These are phyloP conservation scores for Apis cerana DNA, from an alignment of 1,140 invertebrate genomes.

Conservation along the genomic window DNA sequence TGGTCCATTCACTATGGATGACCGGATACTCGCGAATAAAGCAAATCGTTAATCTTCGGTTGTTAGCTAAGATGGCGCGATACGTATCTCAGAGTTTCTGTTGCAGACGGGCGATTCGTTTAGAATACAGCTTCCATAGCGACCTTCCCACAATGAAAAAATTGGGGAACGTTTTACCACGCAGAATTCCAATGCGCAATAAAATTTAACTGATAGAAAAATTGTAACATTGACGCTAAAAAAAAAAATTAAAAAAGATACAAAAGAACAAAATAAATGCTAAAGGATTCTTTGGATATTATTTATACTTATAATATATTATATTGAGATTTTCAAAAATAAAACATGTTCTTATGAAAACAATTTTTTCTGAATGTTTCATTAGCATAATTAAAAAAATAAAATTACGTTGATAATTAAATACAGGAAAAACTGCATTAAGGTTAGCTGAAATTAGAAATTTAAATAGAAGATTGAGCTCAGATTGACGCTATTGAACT, in stretches of 20 bases:
- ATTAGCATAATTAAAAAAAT: too few species aligned
- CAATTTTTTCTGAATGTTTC: too few species aligned
- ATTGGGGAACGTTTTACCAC: neutral
- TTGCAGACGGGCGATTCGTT: constrained; percentile 78
- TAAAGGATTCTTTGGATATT: too few species aligned
- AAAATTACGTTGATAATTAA: too few species aligned
- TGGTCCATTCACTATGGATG: constrained; percentile 24
- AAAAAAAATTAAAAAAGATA: neutral
- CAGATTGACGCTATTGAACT: neutral
- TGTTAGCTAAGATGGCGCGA: constrained; percentile 75
- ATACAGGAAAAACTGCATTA: too few species aligned
- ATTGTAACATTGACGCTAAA: neutral
- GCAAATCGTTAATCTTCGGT: constrained; percentile 79
- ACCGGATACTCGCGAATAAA: constrained; percentile 70
- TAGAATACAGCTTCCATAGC: constrained; percentile 51
- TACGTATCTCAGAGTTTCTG: constrained; percentile 77
- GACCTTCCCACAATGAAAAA: constrained; percentile 1
- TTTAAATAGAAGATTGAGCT: neutral
- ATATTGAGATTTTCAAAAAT: too few species aligned
- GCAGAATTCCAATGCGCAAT: too few species aligned
- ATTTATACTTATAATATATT: too few species aligned
- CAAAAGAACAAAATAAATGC: neutral
- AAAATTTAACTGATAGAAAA: neutral
- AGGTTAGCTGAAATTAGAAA: neutral
- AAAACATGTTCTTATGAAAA: too few species aligned